Base-by-base conservation (phyloP, 2,888 invertebrate species). In the Protophormia terraenovae region DNA sequence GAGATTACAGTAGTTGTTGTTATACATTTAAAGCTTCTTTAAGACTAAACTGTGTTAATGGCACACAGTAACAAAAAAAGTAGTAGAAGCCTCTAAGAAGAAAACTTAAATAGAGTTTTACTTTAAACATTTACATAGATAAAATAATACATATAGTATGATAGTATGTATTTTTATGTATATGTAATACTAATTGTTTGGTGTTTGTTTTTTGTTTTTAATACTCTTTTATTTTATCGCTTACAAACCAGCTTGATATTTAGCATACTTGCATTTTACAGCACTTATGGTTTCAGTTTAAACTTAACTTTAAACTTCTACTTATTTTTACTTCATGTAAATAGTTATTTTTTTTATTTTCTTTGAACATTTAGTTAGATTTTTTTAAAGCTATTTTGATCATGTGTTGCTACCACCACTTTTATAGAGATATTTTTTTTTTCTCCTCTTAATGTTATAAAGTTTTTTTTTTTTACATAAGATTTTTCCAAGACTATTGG, bases 31-130 rank as follows among this genome's bases (percentile, higher is more conserved):
- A 69, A 76, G 72, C 58, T 73, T 80, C 62, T 76, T 79, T 24
- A 24, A 78, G 73, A 19, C 32, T 60, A 83, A 83, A 86, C 73
- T 79, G 73, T 86, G 86, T 83, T 83, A 83, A 86, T 79, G 79
- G 86, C 78, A 83, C 86, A 84, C 60, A 67, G 22, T 41, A 77
- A 35, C 72, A 64, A 72, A 19, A 47, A 53, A 45, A 67, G 60
- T 16, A 16, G 24, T 64, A 60, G 27, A 66, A 64, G 55, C 62
- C 45, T 22, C 35, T 62, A 71, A 71, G 29, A 38, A 67, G 32
- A 32, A 62, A 41, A 53, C 12, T 55, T 19, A 67, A 50, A 53
- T 38, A 53, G 75, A 60, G 16, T 69, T 69, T 82, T 62, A 53
- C 62, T 69, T 58, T 47, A 81, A 35, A 75, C 50, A 50, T 69